A percentile compares a stretch with the other conserved stretches of the same genome.
Evolutionary conservation across 1,140 invertebrate genomes (phyloP).

Genomic region (Drosophila asahinai): DNA sequence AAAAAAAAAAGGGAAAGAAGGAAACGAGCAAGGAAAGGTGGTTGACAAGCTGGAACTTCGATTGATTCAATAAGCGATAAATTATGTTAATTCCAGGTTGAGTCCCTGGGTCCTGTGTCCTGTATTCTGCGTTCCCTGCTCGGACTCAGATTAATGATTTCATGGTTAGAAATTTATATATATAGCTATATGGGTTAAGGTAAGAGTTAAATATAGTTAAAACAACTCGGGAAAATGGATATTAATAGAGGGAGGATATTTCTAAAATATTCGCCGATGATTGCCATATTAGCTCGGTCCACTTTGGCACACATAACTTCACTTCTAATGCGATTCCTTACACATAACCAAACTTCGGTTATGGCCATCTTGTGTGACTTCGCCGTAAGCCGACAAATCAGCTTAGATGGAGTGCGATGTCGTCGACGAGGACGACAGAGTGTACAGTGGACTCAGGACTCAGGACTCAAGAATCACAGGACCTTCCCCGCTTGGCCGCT

Average conservation of each 20-base stretch:
- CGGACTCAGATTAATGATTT: slow-evolving; percentile 35
- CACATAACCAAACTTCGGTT: slow-evolving; percentile 44
- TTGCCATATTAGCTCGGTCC: slow-evolving; percentile 2
- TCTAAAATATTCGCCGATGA: too few relatives aligned
- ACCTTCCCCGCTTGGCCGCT: slow-evolving; percentile 25
- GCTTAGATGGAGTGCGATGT: slow-evolving; percentile 63
- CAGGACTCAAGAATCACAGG: slow-evolving; percentile 18
- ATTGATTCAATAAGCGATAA: slow-evolving; percentile 55
- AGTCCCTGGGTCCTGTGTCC: neutral
- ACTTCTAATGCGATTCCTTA: slow-evolving; percentile 35
- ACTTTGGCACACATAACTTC: slow-evolving; percentile 25
- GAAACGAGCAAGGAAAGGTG: slow-evolving; percentile 5
- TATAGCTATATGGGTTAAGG: neutral
- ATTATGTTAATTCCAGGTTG: slow-evolving; percentile 48
- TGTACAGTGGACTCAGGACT: slow-evolving; percentile 12
- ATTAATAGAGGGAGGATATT: neutral
- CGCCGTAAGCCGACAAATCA: slow-evolving; percentile 73
- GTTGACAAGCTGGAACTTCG: slow-evolving; percentile 50
- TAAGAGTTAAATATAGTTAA: slow-evolving; percentile 3
- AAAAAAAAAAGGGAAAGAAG: neutral
- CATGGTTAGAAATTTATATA: neutral
- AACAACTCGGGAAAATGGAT: neutral
- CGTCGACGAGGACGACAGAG: slow-evolving; percentile 21
- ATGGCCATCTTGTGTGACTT: slow-evolving; percentile 46
- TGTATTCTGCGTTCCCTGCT: neutral